Evolutionary conservation across 2,113 vertebrate species (phyloP).

Genomic region (Callionymus lyra): DNA sequence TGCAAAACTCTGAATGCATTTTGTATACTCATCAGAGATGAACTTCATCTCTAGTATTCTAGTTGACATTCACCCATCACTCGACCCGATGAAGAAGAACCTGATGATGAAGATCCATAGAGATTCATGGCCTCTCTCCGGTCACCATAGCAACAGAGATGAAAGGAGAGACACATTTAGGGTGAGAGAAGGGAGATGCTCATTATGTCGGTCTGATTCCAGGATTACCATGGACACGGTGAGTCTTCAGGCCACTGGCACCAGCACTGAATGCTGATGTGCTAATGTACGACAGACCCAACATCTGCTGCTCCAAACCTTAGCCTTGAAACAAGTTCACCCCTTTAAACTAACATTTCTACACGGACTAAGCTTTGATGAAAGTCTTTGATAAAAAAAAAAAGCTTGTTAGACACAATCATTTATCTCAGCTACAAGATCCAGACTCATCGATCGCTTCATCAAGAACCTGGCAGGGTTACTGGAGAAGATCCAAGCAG

Average conservation of each 20-base stretch:
- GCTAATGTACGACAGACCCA: background rate
- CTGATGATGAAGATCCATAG: background rate
- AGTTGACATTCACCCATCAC: too few relatives aligned
- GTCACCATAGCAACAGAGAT: constrained; percentile 43
- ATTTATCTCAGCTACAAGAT: too few relatives aligned
- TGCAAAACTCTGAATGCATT: too few relatives aligned
- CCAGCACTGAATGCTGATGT: constrained; percentile 17
- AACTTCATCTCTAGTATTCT: too few relatives aligned
- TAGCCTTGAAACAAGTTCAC: background rate
- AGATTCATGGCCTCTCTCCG: background rate
- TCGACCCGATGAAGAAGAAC: background rate
- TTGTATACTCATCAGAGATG: too few relatives aligned
- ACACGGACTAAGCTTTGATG: too few relatives aligned
- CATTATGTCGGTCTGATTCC: constrained; percentile 27
- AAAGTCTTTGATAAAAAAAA: too few relatives aligned
- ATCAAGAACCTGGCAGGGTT: too few relatives aligned
- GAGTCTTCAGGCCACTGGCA: background rate
- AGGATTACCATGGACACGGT: constrained; percentile 26
- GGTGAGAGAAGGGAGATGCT: constrained; percentile 17
- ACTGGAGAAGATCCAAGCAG: too few relatives aligned
- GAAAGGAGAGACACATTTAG: constrained; percentile 31
- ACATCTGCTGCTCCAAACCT: background rate
- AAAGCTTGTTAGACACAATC: too few relatives aligned
- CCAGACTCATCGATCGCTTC: too few relatives aligned
- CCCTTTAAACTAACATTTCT: too few relatives aligned